Percentiles rank a stretch among this genome's conserved stretches.
Conservation (phyloP, 1,140 invertebrate genomes). For the Limonius californicus region DNA sequence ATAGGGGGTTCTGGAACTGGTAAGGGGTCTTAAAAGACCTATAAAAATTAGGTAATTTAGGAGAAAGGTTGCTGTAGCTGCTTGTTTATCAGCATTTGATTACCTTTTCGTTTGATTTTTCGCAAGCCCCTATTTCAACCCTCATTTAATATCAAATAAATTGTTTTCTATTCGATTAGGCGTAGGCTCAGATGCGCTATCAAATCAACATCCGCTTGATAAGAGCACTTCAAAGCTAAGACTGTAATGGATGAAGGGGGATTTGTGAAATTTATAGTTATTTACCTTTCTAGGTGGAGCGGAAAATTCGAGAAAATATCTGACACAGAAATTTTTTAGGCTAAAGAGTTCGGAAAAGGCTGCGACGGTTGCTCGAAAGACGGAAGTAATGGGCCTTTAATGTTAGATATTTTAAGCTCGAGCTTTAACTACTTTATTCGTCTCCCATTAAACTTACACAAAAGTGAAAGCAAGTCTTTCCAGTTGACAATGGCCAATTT, state of each 20-base stretch:
- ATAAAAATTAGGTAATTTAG: no score
- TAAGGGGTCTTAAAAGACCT: no score
- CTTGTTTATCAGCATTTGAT: no score
- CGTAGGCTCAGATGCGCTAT: slow-evolving; percentile 26
- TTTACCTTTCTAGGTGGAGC: slow-evolving; percentile 25
- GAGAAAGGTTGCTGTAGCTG: no score
- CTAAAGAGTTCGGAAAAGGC: no score
- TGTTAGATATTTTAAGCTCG: no score
- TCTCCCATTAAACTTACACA: neutral
- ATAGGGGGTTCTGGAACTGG: no score
- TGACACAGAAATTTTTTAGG: no score
- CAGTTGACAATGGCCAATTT: slow-evolving; percentile 12
- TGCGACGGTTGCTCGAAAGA: no score
- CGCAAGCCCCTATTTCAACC: slow-evolving; percentile 26
- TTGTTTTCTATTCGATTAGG: slow-evolving; percentile 33
- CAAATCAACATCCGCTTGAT: slow-evolving; percentile 33
- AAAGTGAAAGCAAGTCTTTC: neutral
- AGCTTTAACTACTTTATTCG: neutral
- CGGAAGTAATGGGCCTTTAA: no score
- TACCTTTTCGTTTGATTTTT: no score
- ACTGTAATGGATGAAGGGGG: slow-evolving; percentile 26
- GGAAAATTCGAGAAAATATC: slow-evolving; percentile 6
- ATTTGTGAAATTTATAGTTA: slow-evolving; percentile 31
- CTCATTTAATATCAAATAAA: slow-evolving; percentile 33
- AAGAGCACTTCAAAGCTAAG: slow-evolving; percentile 31